These are phyloP conservation scores for Sphyrna mokarran DNA, from an alignment of 2,113 vertebrate genomes.

Conservation along the genomic window DNA sequence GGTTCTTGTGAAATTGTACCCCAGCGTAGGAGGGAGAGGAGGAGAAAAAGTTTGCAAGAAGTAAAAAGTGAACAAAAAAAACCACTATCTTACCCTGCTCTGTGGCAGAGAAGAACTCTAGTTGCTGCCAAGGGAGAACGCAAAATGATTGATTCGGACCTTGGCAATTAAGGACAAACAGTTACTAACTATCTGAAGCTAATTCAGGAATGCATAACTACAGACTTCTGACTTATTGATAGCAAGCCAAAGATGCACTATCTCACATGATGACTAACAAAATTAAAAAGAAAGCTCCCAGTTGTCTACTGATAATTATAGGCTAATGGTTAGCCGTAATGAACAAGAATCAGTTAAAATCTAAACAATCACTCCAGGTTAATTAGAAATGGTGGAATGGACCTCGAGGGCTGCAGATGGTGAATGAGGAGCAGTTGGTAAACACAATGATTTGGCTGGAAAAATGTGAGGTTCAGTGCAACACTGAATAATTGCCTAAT, in stretches of 20 bases:
- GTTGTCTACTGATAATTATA: background rate
- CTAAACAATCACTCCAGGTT: slow-evolving; percentile 8
- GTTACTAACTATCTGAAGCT: background rate
- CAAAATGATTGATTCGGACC: background rate
- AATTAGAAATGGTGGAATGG: slow-evolving; percentile 6
- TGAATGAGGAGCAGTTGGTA: background rate
- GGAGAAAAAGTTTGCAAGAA: background rate
- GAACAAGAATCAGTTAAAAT: background rate
- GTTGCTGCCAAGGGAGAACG: background rate
- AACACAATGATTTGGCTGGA: background rate
- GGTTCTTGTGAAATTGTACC: background rate
- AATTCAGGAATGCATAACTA: background rate
- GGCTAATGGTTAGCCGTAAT: background rate
- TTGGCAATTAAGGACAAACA: background rate
- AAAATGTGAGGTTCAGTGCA: background rate
- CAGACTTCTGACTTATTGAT: background rate
- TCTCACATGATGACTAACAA: background rate
- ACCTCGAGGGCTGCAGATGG: background rate
- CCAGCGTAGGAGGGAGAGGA: background rate
- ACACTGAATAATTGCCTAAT: background rate
- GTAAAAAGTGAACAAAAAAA: background rate
- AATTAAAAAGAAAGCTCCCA: slow-evolving; percentile 4
- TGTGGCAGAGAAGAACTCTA: background rate
- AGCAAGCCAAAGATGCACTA: background rate
- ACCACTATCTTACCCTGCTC: background rate